These are phyloP conservation scores for Platygyra sinensis DNA, from an alignment of 64 coral and sea anemone species.

Conservation along the genomic window DNA sequence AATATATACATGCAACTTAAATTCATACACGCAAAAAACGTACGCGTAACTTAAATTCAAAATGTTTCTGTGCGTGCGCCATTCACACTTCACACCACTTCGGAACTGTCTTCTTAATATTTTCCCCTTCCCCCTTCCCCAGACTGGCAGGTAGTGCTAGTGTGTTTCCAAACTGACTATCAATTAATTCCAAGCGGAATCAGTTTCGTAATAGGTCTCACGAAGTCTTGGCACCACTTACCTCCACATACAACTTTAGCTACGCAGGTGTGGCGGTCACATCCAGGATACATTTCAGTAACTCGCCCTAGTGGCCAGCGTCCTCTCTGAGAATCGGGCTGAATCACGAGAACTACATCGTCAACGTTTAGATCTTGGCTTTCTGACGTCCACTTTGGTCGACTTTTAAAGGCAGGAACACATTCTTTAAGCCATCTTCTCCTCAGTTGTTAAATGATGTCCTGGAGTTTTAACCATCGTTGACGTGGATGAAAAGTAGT, in stretches of 20 bases:
- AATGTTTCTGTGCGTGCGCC: background rate
- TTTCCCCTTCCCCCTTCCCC: background rate
- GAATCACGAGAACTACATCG: background rate
- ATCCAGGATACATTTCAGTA: background rate
- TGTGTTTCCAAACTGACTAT: background rate
- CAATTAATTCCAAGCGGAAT: background rate
- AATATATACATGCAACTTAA: too few species aligned
- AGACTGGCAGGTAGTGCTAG: background rate
- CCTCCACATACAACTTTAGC: background rate
- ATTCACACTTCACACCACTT: too few species aligned
- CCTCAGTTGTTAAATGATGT: background rate
- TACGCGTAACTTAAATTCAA: too few species aligned
- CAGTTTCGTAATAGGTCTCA: background rate
- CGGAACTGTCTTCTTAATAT: too few species aligned
- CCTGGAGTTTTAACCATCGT: slow-evolving; percentile 17
- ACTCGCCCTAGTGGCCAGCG: background rate
- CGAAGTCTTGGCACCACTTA: background rate
- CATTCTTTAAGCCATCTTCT: background rate
- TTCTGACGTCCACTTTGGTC: background rate
- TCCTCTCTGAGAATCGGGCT: background rate
- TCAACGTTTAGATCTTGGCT: background rate
- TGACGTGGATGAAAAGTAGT: background rate
- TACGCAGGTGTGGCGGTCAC: background rate
- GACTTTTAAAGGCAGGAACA: background rate
- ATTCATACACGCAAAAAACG: too few species aligned